phyloP scores from a whole-genome alignment of 2,113 vertebrate genomes.

The Corvus hawaiiensis region DNA sequence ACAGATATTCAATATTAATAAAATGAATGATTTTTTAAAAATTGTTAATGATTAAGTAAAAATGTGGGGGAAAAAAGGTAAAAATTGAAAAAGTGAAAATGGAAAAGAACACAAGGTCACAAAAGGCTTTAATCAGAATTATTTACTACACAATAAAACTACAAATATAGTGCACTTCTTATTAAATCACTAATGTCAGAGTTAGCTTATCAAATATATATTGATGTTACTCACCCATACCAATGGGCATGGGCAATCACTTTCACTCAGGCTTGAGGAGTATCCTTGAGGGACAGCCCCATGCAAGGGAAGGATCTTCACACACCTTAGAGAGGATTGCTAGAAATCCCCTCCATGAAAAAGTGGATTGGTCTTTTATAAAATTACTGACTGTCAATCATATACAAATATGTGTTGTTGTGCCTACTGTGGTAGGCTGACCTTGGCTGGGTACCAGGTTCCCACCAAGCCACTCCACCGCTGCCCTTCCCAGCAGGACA shows the following conservation, averaged over 20 bases:
- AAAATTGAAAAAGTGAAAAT: neutral
- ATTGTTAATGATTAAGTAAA: neutral
- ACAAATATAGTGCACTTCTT: neutral
- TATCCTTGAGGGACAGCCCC: neutral
- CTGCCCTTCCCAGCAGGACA: neutral
- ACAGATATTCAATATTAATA: neutral
- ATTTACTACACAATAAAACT: neutral
- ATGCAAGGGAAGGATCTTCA: neutral
- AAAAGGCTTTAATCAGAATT: neutral
- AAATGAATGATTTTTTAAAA: neutral
- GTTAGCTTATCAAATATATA: neutral
- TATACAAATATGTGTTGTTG: neutral
- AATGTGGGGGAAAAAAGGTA: neutral
- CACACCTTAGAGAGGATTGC: neutral
- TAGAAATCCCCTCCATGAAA: neutral
- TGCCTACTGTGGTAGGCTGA: neutral
- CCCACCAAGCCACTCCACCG: neutral
- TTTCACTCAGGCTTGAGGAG: neutral
- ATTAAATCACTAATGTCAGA: neutral
- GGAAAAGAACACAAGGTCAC: neutral
- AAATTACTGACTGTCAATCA: neutral
- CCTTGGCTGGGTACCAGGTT: neutral
- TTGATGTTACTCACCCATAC: neutral
- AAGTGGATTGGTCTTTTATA: neutral
- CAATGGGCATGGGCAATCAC: neutral